These are phyloP conservation scores for Hanleya hanleyi DNA, from an alignment of 2,888 invertebrate genomes.

Conservation along the genomic window DNA sequence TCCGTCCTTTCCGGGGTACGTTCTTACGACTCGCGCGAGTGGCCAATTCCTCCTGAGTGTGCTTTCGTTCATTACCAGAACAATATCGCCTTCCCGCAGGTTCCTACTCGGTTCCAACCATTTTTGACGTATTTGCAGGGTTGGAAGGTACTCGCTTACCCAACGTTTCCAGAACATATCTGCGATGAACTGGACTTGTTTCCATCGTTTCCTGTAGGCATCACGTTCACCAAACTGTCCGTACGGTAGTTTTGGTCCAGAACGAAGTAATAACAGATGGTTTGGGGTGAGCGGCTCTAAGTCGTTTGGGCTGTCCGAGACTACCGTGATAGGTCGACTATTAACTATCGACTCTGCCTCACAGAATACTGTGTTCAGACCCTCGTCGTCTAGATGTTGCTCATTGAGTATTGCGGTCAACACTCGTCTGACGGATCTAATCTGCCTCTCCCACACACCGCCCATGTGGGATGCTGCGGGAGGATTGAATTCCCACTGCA, in stretches of 20 bases:
- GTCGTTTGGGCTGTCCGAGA: neutral
- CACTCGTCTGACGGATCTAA: no score
- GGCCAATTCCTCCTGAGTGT: constrained; percentile 1
- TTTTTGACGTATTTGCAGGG: constrained; percentile 3
- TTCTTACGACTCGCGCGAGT: no score
- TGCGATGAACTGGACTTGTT: constrained; percentile 13
- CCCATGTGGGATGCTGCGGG: constrained; percentile 19
- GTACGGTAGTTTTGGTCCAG: neutral
- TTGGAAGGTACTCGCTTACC: no score
- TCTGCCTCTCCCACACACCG: no score
- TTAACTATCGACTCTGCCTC: no score
- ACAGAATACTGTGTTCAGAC: neutral
- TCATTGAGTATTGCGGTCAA: no score
- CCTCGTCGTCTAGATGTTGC: no score
- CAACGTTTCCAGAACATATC: no score
- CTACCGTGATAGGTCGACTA: constrained; percentile 9
- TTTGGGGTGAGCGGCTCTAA: constrained; percentile 10
- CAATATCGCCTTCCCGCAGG: neutral
- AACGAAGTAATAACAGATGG: no score
- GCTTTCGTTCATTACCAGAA: neutral
- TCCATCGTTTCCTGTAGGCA: constrained; percentile 6
- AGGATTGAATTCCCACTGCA: constrained; percentile 15
- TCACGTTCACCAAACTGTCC: no score
- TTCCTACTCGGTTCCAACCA: neutral
- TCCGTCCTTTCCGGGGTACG: no score